Percentiles rank a stretch among this genome's conserved stretches.
These are phyloP conservation scores for Crax fasciolata DNA, from an alignment of 2,797 vertebrate genomes.

Conservation along the genomic window DNA sequence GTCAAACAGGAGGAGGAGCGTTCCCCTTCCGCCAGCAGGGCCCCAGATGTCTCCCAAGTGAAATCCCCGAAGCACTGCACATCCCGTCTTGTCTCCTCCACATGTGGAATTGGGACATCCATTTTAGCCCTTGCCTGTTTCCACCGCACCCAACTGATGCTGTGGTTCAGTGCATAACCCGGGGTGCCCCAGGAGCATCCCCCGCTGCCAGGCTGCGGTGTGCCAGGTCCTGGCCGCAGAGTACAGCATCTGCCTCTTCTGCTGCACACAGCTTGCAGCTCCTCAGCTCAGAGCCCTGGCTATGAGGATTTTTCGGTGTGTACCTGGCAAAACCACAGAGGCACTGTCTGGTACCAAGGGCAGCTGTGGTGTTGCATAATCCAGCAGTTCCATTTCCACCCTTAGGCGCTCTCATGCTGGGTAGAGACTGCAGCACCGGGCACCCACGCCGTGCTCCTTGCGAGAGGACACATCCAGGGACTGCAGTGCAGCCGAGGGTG, in stretches of 20 bases:
- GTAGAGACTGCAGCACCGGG: no score
- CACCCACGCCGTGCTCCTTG: no score
- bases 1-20: neutral
- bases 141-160: neutral
- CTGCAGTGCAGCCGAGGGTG: neutral
- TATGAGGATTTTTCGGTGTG: neutral
- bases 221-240: neutral
- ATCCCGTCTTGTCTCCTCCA: neutral
- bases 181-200: neutral
- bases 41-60: constrained; percentile 16
- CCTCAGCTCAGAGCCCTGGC: neutral
- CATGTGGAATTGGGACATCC: neutral
- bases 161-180: rapidly evolving
- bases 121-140: neutral
- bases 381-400: neutral
- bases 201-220: neutral
- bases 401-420: rapidly evolving
- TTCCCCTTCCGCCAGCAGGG: neutral
- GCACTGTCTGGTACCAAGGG: neutral
- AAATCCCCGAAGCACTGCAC: neutral
- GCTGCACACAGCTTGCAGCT: neutral
- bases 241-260: neutral
- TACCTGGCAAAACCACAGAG: neutral
- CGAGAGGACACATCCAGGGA: neutral
- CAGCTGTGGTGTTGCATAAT: neutral